phyloP scores from a whole-genome alignment of 2,797 vertebrate genomes.

The Lacerta bilineata region DNA sequence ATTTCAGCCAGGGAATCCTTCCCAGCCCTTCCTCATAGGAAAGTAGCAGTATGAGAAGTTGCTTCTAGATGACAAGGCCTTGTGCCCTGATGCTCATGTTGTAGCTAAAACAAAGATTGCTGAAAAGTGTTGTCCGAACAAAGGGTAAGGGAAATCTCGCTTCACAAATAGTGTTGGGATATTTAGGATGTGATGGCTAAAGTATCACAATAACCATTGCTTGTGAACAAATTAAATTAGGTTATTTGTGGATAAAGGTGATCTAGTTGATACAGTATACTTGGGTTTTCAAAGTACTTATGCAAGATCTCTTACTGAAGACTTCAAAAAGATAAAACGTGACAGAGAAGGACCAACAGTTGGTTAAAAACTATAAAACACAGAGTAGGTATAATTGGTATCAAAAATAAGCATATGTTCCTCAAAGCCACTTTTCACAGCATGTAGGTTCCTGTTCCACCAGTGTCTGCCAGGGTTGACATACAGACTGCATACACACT shows the following conservation, averaged over 20 bases:
- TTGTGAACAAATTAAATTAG: not conserved
- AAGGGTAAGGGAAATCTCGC: not conserved
- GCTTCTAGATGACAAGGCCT: not conserved
- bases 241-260: not conserved
- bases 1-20: too few species aligned
- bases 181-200: not conserved
- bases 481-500: not conserved
- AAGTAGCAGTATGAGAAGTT: not conserved
- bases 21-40: not conserved
- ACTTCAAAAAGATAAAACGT: conserved; percentile 1
- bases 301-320: not conserved
- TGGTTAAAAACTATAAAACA: conserved; percentile 13
- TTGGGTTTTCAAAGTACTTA: not conserved
- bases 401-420: conserved; percentile 4
- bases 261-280: not conserved
- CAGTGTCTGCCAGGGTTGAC: not conserved
- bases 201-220: not conserved
- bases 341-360: not conserved
- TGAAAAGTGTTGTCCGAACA: not conserved
- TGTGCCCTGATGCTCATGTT: not conserved
- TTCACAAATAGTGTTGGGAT: not conserved
- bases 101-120: not conserved
- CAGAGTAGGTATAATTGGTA: not conserved
- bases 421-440: not conserved
- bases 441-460: not conserved